These are phyloP conservation scores for Tachysurus vachellii DNA, from an alignment of 2,113 vertebrate species.

Conservation along the genomic window DNA sequence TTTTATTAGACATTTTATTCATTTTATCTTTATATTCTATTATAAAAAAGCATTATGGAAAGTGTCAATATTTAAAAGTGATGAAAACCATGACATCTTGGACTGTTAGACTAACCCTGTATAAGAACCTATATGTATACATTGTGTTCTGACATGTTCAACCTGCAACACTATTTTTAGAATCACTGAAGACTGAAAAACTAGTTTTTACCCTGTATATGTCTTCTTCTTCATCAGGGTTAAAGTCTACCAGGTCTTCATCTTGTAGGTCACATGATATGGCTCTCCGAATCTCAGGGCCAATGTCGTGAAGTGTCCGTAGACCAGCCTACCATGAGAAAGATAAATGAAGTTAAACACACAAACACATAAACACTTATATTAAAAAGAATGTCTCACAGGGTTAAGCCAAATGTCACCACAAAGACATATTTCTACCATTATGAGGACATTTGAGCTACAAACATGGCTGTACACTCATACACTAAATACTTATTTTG, in stretches of 20 bases:
- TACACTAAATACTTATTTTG: not conserved
- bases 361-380: not conserved
- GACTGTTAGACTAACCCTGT: not conserved
- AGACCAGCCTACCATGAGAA: conserved; percentile 87
- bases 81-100: not conserved
- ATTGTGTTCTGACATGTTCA: not conserved
- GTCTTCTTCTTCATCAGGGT: conserved; percentile 88
- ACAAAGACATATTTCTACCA: not conserved
- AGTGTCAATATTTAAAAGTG: not conserved
- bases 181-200: not conserved
- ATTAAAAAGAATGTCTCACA: not conserved
- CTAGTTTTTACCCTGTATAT: conserved; percentile 87
- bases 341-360: conserved; percentile 63
- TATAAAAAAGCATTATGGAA: not conserved
- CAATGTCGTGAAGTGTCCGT: conserved; percentile 97
- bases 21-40: not conserved
- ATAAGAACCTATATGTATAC: not conserved
- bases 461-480: not conserved
- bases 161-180: not conserved
- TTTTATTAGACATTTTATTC: not conserved
- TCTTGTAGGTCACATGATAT: conserved; percentile 99
- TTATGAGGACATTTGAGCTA: not conserved
- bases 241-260: conserved; percentile 87
- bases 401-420: not conserved
- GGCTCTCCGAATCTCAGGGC: conserved; percentile 95